Base-by-base conservation (phyloP, 2,113 vertebrate genomes). In the Chaetorhynchus papuensis region DNA sequence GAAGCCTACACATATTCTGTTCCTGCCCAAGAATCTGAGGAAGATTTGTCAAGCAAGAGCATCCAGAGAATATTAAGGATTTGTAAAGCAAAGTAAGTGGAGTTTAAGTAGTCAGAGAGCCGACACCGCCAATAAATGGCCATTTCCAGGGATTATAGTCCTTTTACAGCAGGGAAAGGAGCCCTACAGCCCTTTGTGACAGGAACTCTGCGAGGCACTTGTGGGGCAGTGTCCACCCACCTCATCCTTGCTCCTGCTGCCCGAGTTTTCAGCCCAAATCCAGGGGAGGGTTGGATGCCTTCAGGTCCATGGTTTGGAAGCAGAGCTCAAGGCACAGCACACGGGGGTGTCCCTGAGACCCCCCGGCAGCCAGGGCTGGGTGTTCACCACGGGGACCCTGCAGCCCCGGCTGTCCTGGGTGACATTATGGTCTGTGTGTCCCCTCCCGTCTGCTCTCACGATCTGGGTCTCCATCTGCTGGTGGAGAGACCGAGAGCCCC, bases 381-480 rank as follows among this genome's bases (percentile, higher is more conserved):
- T 23, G 69, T 33, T 15, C 44, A 27, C 42, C 71, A 31, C 8
- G 2, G 33, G 37, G 16, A 6, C 9, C 45, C 45, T 26, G 63
- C 54, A 49, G 69, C 21, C 61, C 54, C 0, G 2, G 59, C n/a
- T n/a, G n/a, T n/a, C n/a, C n/a, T n/a, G n/a, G n/a, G n/a, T n/a
- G n/a, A n/a, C n/a, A n/a, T n/a, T n/a, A n/a, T n/a, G n/a, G n/a
- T n/a, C n/a, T n/a, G n/a, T n/a, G n/a, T n/a, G n/a, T n/a, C n/a
- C n/a, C n/a, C n/a, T n/a, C n/a, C n/a, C n/a, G 39, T 39, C 39
- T 11, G 39, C 42, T 83, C 72, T 75, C 60, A 39, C 0, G 3
- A 80, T 70, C 87, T 91, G 91, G 80, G 80, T 94, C 91, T 96
- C 92, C 96, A 82, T 91, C 87, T 95, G 91, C 68, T 96, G 89